Base-by-base conservation (phyloP, 1,140 invertebrate genomes). In the Eriocheir sinensis region DNA sequence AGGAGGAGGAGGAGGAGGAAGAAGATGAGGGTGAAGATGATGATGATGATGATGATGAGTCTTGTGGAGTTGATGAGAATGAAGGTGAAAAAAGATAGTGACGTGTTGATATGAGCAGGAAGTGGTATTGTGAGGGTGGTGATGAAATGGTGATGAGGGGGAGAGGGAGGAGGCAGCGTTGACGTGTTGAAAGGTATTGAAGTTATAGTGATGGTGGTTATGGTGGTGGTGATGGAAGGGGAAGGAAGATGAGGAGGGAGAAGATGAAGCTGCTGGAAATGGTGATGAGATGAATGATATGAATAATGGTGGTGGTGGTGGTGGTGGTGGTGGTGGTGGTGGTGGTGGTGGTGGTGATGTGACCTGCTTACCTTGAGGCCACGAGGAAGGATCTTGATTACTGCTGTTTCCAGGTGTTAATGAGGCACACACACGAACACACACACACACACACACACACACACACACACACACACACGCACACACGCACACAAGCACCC, bases 401-500 rank as follows among this genome's bases (percentile, higher is more conserved):
- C n/a, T n/a, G n/a, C n/a, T n/a, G n/a, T n/a, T n/a, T 72, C 17
- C n/a, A n/a, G 27, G 21, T 72, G 60, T 4, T 72, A 72, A 72
- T n/a, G 17, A 72, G 60, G 6, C n/a, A n/a, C 17, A 21, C 27
- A 72, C 60, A 72, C 60, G n/a, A 21, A n/a, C 60, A 72, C 60
- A 72, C 60, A 72, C 60, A 72, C 60, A 72, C 60, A 72, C 60
- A 72, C 60, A 72, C 60, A 72, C 60, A 72, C 60, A 72, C 60
- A 72, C 60, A 72, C 60, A 72, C 60, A 72, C 60, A 72, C 60
- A 72, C 60, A 72, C 60, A 72, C 60, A 72, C 60, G n/a, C 60
- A 72, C 60, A 72, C 60, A 72, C 60, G n/a, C 60, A 72, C 60
- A 72, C 60, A 60, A 9, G 27, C 53, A 60, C 53, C 9, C 60